Conservation (phyloP, 2,113 vertebrate genomes). For the Daboia siamensis region DNA sequence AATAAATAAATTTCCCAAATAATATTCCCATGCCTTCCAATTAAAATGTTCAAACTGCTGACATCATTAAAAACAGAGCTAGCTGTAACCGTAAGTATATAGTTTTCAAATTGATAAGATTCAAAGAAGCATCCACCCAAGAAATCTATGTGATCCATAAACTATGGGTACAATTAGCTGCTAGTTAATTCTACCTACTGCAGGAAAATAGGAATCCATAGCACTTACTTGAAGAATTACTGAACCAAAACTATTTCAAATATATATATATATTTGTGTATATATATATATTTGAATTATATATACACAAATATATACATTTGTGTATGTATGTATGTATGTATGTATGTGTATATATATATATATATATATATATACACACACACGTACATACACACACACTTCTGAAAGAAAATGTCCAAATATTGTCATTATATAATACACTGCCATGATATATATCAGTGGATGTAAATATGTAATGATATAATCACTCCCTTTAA, state of each 20-base stretch:
- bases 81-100: background rate
- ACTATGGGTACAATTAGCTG: background rate
- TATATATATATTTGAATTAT: too few relatives aligned
- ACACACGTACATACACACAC: too few relatives aligned
- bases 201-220: background rate
- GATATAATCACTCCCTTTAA: background rate
- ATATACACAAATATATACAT: too few relatives aligned
- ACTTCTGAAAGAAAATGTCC: background rate
- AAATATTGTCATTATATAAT: background rate
- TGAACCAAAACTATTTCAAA: background rate
- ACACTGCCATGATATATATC: too few relatives aligned
- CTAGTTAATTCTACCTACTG: background rate
- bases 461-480: too few relatives aligned
- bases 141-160: background rate
- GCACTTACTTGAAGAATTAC: background rate
- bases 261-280: background rate
- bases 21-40: slow-evolving; percentile 16
- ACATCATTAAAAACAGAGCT: slow-evolving; percentile 17
- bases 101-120: background rate
- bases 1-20: slow-evolving; percentile 47
- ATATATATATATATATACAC: too few relatives aligned
- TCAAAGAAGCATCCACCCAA: background rate
- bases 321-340: too few relatives aligned
- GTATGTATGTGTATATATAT: too few relatives aligned
- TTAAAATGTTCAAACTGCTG: background rate